Evolutionary conservation across 2,888 invertebrate species (phyloP), one percentile per base, ranked within the genome.

Genomic region (Uloborus plumipes): DNA sequence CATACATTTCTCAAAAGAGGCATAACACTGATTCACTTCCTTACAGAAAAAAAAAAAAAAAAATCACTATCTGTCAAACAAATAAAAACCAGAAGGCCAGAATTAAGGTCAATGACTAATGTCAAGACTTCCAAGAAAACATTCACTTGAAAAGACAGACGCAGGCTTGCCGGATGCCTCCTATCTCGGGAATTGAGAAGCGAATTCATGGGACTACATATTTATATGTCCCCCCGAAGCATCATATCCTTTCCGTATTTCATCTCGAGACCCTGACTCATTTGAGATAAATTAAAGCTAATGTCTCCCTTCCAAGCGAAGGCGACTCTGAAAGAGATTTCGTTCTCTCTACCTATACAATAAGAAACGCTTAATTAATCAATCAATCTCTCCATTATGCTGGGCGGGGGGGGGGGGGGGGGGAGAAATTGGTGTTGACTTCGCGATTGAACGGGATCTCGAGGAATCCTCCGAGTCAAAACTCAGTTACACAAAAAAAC

Each of bases 281-380:
- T 15, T 14, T 9, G 73, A 39, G 49, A 73, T 73, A 73, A 73
- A 73, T 73, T 73, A 55, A 47, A 31, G 39, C 58, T 73, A 73
- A 73, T 73, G 64, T 47, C 55, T 73, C 65, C 73, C 73, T 73
- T 55, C 62, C 18, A 64, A 39, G 51, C 22, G 53, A 65, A 73
- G 73, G 73, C 73, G 53, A 31, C 73, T 7, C 39, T 39, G 39
- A 39, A 39, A 39, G 39, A 39, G 39, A 13, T 59, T 59, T 20
- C 9, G 14, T n/a, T n/a, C n/a, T n/a, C 31, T 70, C 47, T 15
- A 67, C 59, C 22, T 55, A 31, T 66, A 69, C 59, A 14, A 20
- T 39, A 65, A 49, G n/a, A 49, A 65, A 65, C 26, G 26, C n/a
- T 39, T 39, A 39, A 39, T 39, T 39, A 39, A 39, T 18, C 9